A percentile compares a stretch with the other conserved stretches of the same genome.
phyloP scores from a whole-genome alignment of 2,797 vertebrate genomes.

The Characodon lateralis region DNA sequence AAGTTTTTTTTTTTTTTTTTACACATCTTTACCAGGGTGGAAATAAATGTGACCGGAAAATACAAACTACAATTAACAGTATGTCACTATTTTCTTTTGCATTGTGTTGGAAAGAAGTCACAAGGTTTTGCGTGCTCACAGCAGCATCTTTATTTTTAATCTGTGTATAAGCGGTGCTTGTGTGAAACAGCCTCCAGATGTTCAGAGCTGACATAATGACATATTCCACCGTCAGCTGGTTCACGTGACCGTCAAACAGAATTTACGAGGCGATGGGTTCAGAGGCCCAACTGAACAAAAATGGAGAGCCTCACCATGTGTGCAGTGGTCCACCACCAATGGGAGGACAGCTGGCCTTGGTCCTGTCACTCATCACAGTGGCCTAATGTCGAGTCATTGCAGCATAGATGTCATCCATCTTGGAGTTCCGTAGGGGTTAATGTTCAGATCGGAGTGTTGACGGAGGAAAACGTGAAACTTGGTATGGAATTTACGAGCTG shows the following conservation, averaged over 20 bases:
- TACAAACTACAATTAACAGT: neutral
- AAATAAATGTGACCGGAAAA: neutral
- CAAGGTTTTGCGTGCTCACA: constrained; percentile 1
- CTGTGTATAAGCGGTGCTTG: constrained; percentile 18
- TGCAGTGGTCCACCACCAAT: constrained; percentile 8
- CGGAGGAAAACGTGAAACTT: constrained; percentile 32
- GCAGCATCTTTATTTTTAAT: constrained; percentile 21
- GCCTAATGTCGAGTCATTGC: constrained; percentile 22
- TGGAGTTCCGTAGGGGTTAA: constrained; percentile 29
- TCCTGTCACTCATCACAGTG: constrained; percentile 32
- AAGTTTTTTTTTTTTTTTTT: neutral
- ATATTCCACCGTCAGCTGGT: constrained; percentile 25
- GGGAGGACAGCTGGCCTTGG: constrained; percentile 32
- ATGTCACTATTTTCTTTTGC: neutral
- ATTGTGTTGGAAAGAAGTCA: neutral
- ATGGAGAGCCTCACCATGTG: constrained; percentile 22
- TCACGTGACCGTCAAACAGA: constrained; percentile 35
- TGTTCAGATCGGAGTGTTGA: constrained; percentile 32
- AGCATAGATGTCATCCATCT: constrained; percentile 31
- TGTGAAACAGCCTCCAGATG: constrained; percentile 41
- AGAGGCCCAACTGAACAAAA: constrained; percentile 26
- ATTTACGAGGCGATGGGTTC: constrained; percentile 26
- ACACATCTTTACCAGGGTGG: neutral
- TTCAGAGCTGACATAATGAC: constrained; percentile 46
- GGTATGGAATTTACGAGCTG: constrained; percentile 45